Base-by-base conservation (phyloP, 2,797 vertebrate species). In the Megalops cyprinoides region DNA sequence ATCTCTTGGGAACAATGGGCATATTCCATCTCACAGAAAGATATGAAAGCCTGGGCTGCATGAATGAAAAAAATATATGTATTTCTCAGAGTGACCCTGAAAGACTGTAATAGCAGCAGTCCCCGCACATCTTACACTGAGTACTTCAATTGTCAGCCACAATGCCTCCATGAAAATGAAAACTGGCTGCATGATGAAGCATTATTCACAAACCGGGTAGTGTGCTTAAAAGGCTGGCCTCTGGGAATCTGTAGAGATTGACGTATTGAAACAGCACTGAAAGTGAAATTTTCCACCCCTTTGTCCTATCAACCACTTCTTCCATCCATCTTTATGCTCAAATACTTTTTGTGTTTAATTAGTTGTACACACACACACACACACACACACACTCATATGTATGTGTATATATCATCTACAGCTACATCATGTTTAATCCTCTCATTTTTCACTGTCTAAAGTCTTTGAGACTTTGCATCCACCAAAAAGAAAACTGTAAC, bases 1-100 rank as follows among this genome's bases (percentile, higher is more conserved):
- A 89, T 92, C 90, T 90, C 88, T 67, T 67, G 85, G 79, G 84
- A 77, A 88, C 87, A 87, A 88, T 85, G 84, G n/a, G 83, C 83
- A 85, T 85, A 87, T 89, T 88, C 89, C 85, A 86, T 89, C 86
- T 89, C 78, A 87, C 76, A 31, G 82, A 85, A 81, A 80, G 82
- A 88, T 87, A 88, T 85, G 82, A 89, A 87, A 82, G 82, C 85
- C 81, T 51, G 87, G 84, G 82, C 25, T n/a, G 82, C 86, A 82
- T 56, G 84, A 89, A 90, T 87, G 74, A 85, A 90, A 89, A 89
- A 87, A 86, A 89, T 85, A 78, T 51, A 87, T n/a, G n/a, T n/a
- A 82, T 76, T 74, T 83, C 53, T 88, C 73, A 1, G 71, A 84
- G 77, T 87, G 88, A 86, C 88, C 84, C 84, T 83, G 85, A 87